Conservation (phyloP, 92 coral and sea anemone genomes). For the Parazoanthus atlanticus region DNA sequence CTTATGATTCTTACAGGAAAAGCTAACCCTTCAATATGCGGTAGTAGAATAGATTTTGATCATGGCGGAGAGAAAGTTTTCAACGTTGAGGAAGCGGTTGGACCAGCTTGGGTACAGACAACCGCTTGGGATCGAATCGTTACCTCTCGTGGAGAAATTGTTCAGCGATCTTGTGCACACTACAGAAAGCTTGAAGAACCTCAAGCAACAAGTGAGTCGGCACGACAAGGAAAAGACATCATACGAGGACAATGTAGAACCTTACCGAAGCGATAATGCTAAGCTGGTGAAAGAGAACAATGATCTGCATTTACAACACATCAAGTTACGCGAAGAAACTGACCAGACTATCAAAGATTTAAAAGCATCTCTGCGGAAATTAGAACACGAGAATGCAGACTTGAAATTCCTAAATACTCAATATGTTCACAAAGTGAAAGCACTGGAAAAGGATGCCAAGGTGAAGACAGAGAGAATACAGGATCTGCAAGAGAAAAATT, state of each 20-base stretch:
- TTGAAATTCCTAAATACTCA: slow-evolving; percentile 96
- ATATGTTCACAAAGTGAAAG: slow-evolving; percentile 98
- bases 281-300: slow-evolving; percentile 97
- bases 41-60: slow-evolving; percentile 24
- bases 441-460: slow-evolving; percentile 91
- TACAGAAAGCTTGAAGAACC: slow-evolving; percentile 96
- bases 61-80: slow-evolving; percentile 97
- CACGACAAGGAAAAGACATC: slow-evolving; percentile 85
- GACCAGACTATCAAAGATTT: slow-evolving; percentile 90
- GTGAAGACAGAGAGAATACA: slow-evolving; percentile 91
- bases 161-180: slow-evolving; percentile 99
- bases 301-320: slow-evolving; percentile 93
- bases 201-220: slow-evolving; percentile 79
- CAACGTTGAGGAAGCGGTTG: slow-evolving; percentile 95
- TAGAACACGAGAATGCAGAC: slow-evolving; percentile 99
- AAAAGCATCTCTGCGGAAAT: slow-evolving; percentile 87
- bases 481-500: slow-evolving; percentile 92
- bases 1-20: slow-evolving; percentile 42
- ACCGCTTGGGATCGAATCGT: slow-evolving; percentile 97
- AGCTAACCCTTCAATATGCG: slow-evolving; percentile 24
- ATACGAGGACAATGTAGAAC: slow-evolving; percentile 93
- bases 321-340: slow-evolving; percentile 89
- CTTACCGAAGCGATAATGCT: slow-evolving; percentile 98
- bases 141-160: slow-evolving; percentile 96
- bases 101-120: slow-evolving; percentile 99